A percentile compares a stretch with the other conserved stretches of the same genome.
phyloP scores from a whole-genome alignment of 2,888 invertebrate species.

The Andrena flavipes region DNA sequence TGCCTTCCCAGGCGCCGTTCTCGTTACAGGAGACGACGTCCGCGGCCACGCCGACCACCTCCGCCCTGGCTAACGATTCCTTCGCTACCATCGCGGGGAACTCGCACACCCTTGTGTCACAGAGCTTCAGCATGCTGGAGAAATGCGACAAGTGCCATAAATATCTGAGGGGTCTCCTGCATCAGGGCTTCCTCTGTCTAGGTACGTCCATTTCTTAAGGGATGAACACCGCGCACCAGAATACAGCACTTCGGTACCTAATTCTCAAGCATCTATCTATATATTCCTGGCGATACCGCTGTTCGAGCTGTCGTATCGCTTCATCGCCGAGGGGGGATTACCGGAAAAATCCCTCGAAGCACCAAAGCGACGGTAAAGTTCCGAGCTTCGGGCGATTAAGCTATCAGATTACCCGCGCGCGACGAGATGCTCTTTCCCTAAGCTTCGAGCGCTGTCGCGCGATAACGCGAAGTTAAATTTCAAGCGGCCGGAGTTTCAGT shows the following conservation, averaged over 20 bases:
- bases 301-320: slow-evolving; percentile 10
- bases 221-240: too few species aligned
- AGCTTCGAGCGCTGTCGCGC: too few species aligned
- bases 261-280: too few species aligned
- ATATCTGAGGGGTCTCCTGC: slow-evolving; percentile 89
- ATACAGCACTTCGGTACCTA: too few species aligned
- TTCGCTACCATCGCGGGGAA: slow-evolving; percentile 59
- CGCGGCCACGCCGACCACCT: slow-evolving; percentile 33
- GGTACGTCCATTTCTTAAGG: slow-evolving; percentile 79
- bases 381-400: slow-evolving; percentile 15
- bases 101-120: slow-evolving; percentile 87
- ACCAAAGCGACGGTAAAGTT: slow-evolving; percentile 17
- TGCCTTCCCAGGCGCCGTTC: slow-evolving; percentile 62
- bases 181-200: slow-evolving; percentile 90
- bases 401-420: background rate
- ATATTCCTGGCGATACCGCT: too few species aligned
- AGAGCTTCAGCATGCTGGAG: slow-evolving; percentile 89
- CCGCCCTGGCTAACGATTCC: slow-evolving; percentile 41
- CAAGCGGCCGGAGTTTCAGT: too few species aligned
- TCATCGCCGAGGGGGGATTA: slow-evolving; percentile 19
- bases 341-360: slow-evolving; percentile 6
- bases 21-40: slow-evolving; percentile 60
- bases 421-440: background rate
- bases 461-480: too few species aligned
- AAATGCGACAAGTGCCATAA: slow-evolving; percentile 91